Conservation (phyloP, 2,113 vertebrate species). For the Puffinus mauretanicus region DNA sequence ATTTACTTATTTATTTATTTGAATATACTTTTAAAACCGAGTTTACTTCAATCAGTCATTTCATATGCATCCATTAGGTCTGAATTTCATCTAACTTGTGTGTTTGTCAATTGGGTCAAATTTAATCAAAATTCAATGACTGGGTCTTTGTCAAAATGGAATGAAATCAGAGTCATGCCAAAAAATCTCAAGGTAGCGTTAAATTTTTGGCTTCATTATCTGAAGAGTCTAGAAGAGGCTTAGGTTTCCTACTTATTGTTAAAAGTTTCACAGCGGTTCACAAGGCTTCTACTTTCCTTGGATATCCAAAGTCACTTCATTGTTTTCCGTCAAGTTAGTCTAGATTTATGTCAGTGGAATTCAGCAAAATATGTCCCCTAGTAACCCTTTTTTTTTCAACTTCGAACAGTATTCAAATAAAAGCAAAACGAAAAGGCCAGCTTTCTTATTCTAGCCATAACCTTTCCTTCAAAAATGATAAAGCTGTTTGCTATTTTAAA, state of each 20-base stretch:
- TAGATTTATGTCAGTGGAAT: neutral
- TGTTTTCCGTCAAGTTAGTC: neutral
- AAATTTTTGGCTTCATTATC: neutral
- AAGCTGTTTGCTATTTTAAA: conserved; percentile 16
- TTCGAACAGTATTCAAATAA: neutral
- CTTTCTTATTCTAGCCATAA: neutral
- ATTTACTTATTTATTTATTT: neutral
- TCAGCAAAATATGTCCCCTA: neutral
- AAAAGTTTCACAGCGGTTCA: neutral
- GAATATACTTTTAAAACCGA: neutral
- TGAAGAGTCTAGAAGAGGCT: neutral
- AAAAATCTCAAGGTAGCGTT: neutral
- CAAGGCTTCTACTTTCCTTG: neutral
- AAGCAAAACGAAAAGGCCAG: neutral
- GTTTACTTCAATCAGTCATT: neutral
- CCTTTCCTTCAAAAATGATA: conserved; percentile 3
- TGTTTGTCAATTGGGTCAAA: neutral
- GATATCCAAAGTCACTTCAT: neutral
- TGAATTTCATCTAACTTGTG: neutral
- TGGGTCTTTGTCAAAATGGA: neutral
- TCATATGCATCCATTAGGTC: neutral
- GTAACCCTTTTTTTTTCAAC: neutral
- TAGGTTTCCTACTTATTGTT: neutral
- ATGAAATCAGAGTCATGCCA: neutral
- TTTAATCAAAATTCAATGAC: neutral